Evolutionary conservation across 1,140 invertebrate genomes (phyloP).

Genomic region (Semibalanus balanoides): DNA sequence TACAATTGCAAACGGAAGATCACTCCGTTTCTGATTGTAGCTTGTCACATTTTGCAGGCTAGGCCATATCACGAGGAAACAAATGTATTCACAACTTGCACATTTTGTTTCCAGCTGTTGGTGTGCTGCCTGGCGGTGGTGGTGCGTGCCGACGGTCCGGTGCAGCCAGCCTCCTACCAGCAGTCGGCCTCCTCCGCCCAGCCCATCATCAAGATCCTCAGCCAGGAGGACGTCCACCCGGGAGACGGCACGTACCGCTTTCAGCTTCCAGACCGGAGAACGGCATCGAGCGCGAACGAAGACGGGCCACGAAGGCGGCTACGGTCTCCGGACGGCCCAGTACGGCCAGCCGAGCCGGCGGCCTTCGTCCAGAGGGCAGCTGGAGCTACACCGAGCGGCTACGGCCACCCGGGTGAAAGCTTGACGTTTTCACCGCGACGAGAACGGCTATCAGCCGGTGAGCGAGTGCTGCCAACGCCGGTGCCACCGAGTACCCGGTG

Average conservation of each 20-base stretch:
- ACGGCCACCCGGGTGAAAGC: not conserved
- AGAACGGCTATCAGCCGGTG: not conserved
- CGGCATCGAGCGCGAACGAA: not conserved
- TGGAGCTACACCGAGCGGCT: not conserved
- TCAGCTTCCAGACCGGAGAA: conserved; percentile 9
- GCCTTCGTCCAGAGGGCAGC: not conserved
- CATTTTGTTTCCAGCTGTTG: conserved; percentile 4
- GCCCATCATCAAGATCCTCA: not conserved
- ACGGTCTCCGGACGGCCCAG: too few relatives aligned
- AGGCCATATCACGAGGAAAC: too few relatives aligned
- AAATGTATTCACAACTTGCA: too few relatives aligned
- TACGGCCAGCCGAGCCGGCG: not conserved
- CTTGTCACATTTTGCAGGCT: too few relatives aligned
- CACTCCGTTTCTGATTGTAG: too few relatives aligned
- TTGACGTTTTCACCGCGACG: not conserved
- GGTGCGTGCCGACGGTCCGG: not conserved
- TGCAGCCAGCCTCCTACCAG: too few relatives aligned
- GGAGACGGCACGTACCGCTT: conserved; percentile 3
- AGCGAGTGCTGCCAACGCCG: not conserved
- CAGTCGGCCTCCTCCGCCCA: not conserved
- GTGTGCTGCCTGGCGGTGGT: not conserved
- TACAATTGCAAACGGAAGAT: too few relatives aligned
- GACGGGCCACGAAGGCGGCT: not conserved
- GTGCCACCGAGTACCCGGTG: not conserved
- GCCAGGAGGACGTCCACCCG: conserved; percentile 6